Evolutionary conservation across 2,888 invertebrate species (phyloP), one percentile per base, ranked within the genome.

Genomic region (Agrotis clavis): DNA sequence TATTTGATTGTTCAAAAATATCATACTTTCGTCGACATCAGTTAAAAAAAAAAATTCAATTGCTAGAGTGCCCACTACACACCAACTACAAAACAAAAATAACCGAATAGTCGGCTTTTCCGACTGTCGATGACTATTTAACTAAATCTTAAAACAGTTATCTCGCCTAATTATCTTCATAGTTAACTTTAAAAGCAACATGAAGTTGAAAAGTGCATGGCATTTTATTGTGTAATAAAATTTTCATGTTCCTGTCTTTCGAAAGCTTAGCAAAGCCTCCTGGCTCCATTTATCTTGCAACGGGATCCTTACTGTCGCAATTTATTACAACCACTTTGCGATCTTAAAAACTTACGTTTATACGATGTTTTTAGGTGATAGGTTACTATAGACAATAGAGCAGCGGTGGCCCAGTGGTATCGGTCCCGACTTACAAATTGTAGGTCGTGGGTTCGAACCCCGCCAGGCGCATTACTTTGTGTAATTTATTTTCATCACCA

Each of bases 301-400:
- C 59, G 62, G 62, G 79, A 81, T 68, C 79, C 70, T 79, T 75
- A 61, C 60, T 75, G 82, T 82, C 75, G 48, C 68, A 79, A 82
- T 82, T 75, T 82, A 79, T 82, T 61, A 79, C 72, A 63, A 48
- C 56, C 70, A 79, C 60, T 72, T 71, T 71, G 72, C 70, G 66
- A 73, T 68, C 67, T 79, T 79, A 61, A 74, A 80, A 81, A 74
- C 63, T 72, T 74, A 71, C 47, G 63, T 71, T 71, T 81, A 78
- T n/a, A 78, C 70, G 59, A 81, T 62, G 54, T 62, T 77, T 53
- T 68, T 74, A 61, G 13, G 62, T 71, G 67, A 77, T 67, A 60
- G 2, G 25, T 25, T 25, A 25, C 25, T 25, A 25, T n/a, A n/a
- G n/a, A n/a, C n/a, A n/a, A n/a, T n/a, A n/a, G n/a, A n/a, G n/a